Evolutionary conservation across 2,888 invertebrate genomes (phyloP).

Genomic region (Lissocephala sabroskyi): DNA sequence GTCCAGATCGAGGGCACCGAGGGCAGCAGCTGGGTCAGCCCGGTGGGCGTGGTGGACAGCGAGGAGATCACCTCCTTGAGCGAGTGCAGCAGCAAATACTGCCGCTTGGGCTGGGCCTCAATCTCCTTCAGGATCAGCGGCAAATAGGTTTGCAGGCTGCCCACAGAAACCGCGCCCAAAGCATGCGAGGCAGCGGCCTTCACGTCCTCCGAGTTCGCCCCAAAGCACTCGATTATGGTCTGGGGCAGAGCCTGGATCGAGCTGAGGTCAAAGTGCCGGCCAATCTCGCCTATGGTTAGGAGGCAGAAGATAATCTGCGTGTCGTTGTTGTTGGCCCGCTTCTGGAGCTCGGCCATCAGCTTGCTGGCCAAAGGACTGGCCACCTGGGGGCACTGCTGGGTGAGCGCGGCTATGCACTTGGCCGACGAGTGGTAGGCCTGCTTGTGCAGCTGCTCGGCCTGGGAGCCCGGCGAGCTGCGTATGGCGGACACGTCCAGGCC

Average conservation of each 20-base stretch:
- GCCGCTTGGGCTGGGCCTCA: slow-evolving; percentile 92
- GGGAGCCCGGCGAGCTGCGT: slow-evolving; percentile 47
- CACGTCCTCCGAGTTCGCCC: slow-evolving; percentile 94
- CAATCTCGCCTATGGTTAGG: slow-evolving; percentile 97
- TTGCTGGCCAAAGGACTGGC: slow-evolving; percentile 79
- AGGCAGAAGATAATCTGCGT: slow-evolving; percentile 93
- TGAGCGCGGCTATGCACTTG: slow-evolving; percentile 95
- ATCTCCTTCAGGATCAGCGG: slow-evolving; percentile 96
- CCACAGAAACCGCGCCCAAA: slow-evolving; percentile 95
- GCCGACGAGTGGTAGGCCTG: slow-evolving; percentile 96
- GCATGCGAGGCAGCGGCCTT: slow-evolving; percentile 98
- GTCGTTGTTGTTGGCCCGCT: slow-evolving; percentile 75
- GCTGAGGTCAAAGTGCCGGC: slow-evolving; percentile 90
- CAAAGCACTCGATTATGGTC: slow-evolving; percentile 89
- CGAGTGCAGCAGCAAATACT: slow-evolving; percentile 96
- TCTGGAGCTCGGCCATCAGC: slow-evolving; percentile 82
- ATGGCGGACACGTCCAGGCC: slow-evolving; percentile 15
- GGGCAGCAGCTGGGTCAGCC: slow-evolving; percentile 83
- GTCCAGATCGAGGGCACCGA: slow-evolving; percentile 93
- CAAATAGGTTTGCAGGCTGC: slow-evolving; percentile 93
- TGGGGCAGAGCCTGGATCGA: slow-evolving; percentile 82
- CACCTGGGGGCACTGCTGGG: slow-evolving; percentile 83
- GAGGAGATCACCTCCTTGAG: slow-evolving; percentile 96
- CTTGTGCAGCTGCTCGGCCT: slow-evolving; percentile 76
- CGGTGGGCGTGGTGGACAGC: slow-evolving; percentile 82